Percentiles rank a stretch among this genome's conserved stretches.
phyloP scores from a whole-genome alignment of 2,113 vertebrate species.

The Syngnathus floridae region DNA sequence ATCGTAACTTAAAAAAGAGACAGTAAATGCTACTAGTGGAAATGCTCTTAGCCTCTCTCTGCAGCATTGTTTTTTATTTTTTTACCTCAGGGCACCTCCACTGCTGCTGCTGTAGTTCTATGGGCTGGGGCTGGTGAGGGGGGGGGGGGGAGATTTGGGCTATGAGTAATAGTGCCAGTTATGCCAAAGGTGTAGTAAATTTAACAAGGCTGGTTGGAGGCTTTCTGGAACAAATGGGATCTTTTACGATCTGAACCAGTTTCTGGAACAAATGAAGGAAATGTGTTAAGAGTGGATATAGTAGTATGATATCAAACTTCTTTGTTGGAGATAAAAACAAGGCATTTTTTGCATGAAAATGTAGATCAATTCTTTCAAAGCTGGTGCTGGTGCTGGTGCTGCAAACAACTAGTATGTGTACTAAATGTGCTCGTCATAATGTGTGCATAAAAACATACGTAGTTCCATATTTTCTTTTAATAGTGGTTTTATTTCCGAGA shows the following conservation, averaged over 20 bases:
- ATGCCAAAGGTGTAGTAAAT: constrained; percentile 56
- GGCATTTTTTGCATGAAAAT: not conserved
- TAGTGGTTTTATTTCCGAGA: too few species aligned
- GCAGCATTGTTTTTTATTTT: constrained; percentile 53
- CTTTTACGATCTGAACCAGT: constrained; percentile 41
- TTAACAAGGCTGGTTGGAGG: constrained; percentile 27
- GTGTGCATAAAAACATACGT: too few species aligned
- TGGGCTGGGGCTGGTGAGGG: constrained; percentile 5
- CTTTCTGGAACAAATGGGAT: constrained; percentile 51
- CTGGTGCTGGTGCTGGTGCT: not conserved
- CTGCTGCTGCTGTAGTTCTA: constrained; percentile 47
- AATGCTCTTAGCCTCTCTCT: constrained; percentile 55
- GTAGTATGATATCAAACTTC: not conserved
- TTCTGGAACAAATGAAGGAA: constrained; percentile 5
- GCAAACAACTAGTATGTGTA: not conserved
- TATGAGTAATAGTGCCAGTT: constrained; percentile 43
- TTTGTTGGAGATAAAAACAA: not conserved
- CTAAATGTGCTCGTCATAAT: too few species aligned
- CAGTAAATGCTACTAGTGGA: constrained; percentile 53
- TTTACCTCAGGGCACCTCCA: constrained; percentile 45
- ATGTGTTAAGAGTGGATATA: constrained; percentile 14
- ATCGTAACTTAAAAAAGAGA: constrained; percentile 16
- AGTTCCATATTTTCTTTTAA: not conserved
- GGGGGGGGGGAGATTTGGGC: constrained; percentile 24
- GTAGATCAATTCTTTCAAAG: not conserved